phyloP scores from a whole-genome alignment of 2,797 vertebrate genomes.

The Sphaeramia orbicularis region DNA sequence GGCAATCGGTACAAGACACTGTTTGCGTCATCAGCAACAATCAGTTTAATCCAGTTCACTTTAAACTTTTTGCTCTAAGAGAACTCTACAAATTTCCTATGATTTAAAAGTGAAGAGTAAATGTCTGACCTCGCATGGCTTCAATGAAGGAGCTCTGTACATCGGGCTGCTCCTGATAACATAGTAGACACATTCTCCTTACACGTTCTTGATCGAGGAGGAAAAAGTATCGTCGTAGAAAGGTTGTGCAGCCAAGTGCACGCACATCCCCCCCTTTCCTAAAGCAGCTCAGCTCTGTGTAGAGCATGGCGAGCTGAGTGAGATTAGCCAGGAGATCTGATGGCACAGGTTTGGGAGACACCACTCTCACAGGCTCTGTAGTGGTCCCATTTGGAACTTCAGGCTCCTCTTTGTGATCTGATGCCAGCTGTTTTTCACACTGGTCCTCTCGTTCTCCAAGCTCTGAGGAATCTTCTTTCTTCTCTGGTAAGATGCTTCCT shows the following conservation, averaged over 20 bases:
- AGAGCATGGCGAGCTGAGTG: conserved; percentile 87
- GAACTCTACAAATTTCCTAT: too few relatives aligned
- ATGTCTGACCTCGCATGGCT: conserved; percentile 90
- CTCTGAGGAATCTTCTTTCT: conserved; percentile 26
- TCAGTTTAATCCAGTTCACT: too few relatives aligned
- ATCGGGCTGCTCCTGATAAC: conserved; percentile 78
- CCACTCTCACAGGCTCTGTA: conserved; percentile 75
- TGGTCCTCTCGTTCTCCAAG: conserved; percentile 22
- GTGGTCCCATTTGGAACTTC: conserved; percentile 18
- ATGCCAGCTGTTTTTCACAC: conserved; percentile 26
- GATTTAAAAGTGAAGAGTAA: too few relatives aligned
- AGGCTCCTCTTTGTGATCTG: conserved; percentile 37
- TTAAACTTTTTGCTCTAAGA: too few relatives aligned
- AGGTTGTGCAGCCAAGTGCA: conserved; percentile 65
- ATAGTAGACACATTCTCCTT: conserved; percentile 88
- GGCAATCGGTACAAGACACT: not conserved
- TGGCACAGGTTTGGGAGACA: conserved; percentile 80
- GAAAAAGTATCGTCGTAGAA: conserved; percentile 92
- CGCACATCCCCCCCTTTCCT: conserved; percentile 38
- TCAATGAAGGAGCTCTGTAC: conserved; percentile 88
- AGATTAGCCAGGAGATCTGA: conserved; percentile 83
- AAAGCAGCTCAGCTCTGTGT: conserved; percentile 88
- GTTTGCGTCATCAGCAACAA: not conserved
- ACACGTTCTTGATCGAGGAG: conserved; percentile 92
- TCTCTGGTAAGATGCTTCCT: conserved; percentile 41